Evolutionary conservation across 2,797 vertebrate species (phyloP), one percentile per base, ranked within the genome.

Genomic region (Echeneis naucrates): DNA sequence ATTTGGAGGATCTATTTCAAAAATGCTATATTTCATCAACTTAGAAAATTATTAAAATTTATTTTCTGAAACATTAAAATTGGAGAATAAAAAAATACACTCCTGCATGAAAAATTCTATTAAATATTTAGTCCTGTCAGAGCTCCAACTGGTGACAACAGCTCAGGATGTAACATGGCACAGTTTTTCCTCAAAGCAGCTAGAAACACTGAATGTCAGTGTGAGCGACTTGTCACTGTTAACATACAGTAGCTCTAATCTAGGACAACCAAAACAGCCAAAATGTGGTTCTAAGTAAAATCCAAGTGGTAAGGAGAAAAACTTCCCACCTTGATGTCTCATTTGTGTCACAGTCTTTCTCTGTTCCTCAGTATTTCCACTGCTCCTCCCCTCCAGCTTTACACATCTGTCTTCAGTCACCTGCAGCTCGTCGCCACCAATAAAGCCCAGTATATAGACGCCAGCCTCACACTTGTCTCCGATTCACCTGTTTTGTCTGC

Each of bases 81-180:
- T 2, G 7, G 19, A 12, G 13, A 45, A 26, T 32, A 10, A 53
- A 72, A 21, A 17, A 72, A 21, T 17, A 16, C 16, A 66, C 33
- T 30, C 19, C 24, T 13, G 12, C 4, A 11, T 56, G 47, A 68
- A 52, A 24, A 30, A 19, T 16, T 52, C 24, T 45, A n/a, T 59
- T 44, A 59, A 30, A 59, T 30, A 38, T 53, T 11, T 23, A 19
- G 24, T 52, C 56, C 26, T 11, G 23, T 38, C 14, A 21, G 47
- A 35, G 52, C 44, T 53, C 12, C 48, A 35, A 45, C 33, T 40
- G 44, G 33, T 59, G 59, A 45, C n/a, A 27, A 26, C 50, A 30
- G 55, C 58, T 44, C 37, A 6, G 14, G 32, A 35, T 55, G 19
- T 23, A 8, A 55, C 13, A 24, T 5, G 2, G 16, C 14, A 27